Evolutionary conservation across 2,113 vertebrate species (phyloP).

Genomic region (Cichladusa arquata): DNA sequence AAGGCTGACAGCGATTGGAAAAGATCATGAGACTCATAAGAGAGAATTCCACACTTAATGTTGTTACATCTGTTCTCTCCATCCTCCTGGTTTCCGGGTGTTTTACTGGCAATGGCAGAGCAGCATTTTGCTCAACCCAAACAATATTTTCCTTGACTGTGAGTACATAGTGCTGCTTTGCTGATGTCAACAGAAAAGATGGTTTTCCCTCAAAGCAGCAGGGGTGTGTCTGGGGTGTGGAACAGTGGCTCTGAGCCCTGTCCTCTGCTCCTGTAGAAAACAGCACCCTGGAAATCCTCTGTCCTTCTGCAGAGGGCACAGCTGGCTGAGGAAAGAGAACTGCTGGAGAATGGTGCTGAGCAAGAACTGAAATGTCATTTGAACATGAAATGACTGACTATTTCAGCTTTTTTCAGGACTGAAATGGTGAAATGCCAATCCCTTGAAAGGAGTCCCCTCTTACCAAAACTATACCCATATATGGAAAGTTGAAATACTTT

Average conservation of each 20-base stretch:
- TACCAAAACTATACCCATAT: accelerated
- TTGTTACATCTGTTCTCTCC: background rate
- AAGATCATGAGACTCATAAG: background rate
- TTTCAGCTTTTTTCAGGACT: background rate
- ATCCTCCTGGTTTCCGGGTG: background rate
- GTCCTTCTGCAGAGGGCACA: background rate
- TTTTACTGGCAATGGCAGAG: background rate
- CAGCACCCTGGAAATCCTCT: background rate
- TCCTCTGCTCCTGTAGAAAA: background rate
- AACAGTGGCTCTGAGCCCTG: background rate
- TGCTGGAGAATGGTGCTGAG: background rate
- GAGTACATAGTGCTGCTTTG: background rate
- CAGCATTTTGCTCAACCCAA: background rate
- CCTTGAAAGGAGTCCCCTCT: background rate
- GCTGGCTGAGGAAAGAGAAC: background rate
- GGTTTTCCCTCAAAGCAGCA: background rate
- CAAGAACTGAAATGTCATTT: background rate
- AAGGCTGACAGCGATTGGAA: background rate
- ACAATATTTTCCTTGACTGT: background rate
- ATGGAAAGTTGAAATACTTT: background rate
- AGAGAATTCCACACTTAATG: background rate
- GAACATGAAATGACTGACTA: background rate
- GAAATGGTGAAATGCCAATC: background rate
- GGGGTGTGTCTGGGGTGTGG: background rate
- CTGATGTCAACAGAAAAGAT: background rate